phyloP scores from a whole-genome alignment of 2,888 invertebrate genomes.

The Podabrus alpinus region DNA sequence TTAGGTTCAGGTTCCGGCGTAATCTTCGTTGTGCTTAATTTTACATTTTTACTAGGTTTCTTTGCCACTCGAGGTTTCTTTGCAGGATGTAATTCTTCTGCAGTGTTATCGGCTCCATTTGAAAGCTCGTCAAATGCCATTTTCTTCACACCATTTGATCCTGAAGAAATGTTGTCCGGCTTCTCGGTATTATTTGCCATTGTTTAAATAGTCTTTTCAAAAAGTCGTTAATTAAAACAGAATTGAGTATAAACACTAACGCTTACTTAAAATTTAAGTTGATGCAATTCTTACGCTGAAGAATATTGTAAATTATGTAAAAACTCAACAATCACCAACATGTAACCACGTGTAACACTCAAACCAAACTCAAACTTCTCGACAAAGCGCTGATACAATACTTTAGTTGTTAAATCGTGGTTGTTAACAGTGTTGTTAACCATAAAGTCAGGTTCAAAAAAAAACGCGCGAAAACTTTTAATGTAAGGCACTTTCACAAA shows the following conservation, averaged over 20 bases:
- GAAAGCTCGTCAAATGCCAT: neutral
- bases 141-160: neutral
- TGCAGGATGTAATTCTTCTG: neutral
- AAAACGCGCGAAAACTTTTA: neutral
- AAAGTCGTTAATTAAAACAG: neutral
- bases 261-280: neutral
- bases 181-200: neutral
- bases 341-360: too few relatives aligned
- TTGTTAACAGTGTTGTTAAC: too few relatives aligned
- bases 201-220: neutral
- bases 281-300: neutral
- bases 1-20: conserved; percentile 1
- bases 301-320: neutral
- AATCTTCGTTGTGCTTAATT: neutral
- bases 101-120: neutral
- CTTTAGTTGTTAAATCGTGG: too few relatives aligned
- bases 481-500: too few relatives aligned
- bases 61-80: too few relatives aligned
- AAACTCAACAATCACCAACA: neutral
- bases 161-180: neutral
- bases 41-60: neutral
- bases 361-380: neutral
- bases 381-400: too few relatives aligned
- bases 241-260: neutral
- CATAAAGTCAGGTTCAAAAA: neutral